Evolutionary conservation across 2,888 invertebrate genomes (phyloP), one percentile per base, ranked within the genome.

Genomic region (Polymixis lichenea): DNA sequence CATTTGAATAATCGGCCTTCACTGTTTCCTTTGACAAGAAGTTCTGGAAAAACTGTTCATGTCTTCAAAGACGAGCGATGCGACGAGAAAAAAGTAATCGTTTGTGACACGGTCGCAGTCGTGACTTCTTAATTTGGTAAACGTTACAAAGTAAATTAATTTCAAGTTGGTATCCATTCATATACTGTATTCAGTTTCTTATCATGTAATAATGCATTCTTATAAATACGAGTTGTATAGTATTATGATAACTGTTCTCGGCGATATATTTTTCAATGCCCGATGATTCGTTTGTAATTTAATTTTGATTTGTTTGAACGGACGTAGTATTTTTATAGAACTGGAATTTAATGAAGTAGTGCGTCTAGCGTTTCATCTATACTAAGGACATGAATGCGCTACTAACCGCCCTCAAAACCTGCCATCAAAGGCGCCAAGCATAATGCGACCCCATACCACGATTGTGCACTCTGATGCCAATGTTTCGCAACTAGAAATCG

Each of bases 1-100:
- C 92, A 94, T 95, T 95, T 93, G 88, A 93, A 92, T 92, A 92
- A 91, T 91, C 92, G 90, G 87, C 91, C 91, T 92, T 91, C 90
- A 88, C 89, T 89, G 88, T 90, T 89, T 90, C 88, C 89, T 90
- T 89, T 81, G 82, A 89, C 88, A 91, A 93, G 91, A 93, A 92
- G 84, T 90, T 90, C 80, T 83, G 89, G 90, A 92, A 93, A 93
- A 93, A 91, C 89, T 90, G 78, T 80, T 86, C 81, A 86, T 86
- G 82, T 86, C 78, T 80, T 78, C 83, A 84, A 75, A 80, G 67
- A 72, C 74, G 74, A 75, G 67, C 77, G 68, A 72, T 65, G 77
- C 66, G 72, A 74, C 71, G 71, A 76, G 73, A 86, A 90, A 89
- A 89, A 87, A 80, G 82, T 82, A 87, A 83, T 82, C 82, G 77